Evolutionary conservation across 1,140 invertebrate species (phyloP).

Genomic region (Calephelis nemesis): DNA sequence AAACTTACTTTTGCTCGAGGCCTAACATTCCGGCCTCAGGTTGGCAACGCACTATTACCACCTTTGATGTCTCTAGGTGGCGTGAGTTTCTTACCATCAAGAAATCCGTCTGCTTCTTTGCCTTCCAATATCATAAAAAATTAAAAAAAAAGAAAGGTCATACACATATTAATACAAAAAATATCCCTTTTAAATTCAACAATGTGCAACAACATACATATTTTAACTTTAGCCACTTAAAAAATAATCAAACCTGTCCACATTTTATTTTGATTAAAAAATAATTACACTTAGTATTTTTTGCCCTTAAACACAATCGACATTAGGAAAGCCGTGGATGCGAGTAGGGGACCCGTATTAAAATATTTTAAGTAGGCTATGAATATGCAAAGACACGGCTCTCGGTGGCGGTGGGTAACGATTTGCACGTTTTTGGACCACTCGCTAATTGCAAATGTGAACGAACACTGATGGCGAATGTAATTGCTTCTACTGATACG

Average conservation of each 20-base stretch:
- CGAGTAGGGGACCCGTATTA: slow-evolving; percentile 69
- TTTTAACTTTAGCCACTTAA: not conserved
- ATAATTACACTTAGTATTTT: slow-evolving; percentile 44
- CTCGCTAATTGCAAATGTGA: slow-evolving; percentile 75
- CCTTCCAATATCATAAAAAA: too few species aligned
- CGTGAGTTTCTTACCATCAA: too few species aligned
- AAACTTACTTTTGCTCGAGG: too few species aligned
- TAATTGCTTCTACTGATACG: slow-evolving; percentile 72
- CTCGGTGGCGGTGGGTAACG: slow-evolving; percentile 66
- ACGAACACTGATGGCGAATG: slow-evolving; percentile 72
- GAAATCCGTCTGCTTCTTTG: too few species aligned
- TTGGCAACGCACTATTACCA: too few species aligned
- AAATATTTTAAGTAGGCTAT: slow-evolving; percentile 78
- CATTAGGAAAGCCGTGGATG: slow-evolving; percentile 69
- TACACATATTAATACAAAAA: too few species aligned
- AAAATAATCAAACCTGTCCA: not conserved
- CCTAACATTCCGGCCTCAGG: too few species aligned
- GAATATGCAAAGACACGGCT: slow-evolving; percentile 76
- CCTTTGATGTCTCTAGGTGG: too few species aligned
- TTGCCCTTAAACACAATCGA: slow-evolving; percentile 62
- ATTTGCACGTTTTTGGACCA: slow-evolving; percentile 76
- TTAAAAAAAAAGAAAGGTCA: too few species aligned
- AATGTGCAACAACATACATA: too few species aligned
- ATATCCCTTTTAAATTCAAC: too few species aligned
- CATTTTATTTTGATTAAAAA: slow-evolving; percentile 32